Conservation (phyloP, 2,113 vertebrate species). For the Periophthalmus modestus region DNA sequence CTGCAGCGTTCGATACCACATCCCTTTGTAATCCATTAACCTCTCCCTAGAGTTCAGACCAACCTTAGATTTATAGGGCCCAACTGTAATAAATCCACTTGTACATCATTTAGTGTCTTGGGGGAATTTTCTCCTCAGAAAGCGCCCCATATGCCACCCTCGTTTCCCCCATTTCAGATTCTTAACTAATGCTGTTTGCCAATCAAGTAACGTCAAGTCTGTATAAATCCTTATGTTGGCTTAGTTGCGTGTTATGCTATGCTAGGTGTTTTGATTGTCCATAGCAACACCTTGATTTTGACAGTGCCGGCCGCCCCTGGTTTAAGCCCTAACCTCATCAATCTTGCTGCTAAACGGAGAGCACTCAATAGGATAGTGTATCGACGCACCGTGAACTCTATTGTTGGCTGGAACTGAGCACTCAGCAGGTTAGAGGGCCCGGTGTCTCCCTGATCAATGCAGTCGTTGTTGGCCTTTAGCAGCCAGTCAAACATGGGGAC, state of each 20-base stretch:
- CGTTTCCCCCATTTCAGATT: slow-evolving; percentile 53
- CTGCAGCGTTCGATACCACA: slow-evolving; percentile 79
- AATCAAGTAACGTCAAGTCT: slow-evolving; percentile 8
- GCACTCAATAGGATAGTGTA: slow-evolving; percentile 78
- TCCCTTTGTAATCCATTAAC: slow-evolving; percentile 87
- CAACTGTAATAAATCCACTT: slow-evolving; percentile 82
- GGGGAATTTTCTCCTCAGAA: slow-evolving; percentile 75
- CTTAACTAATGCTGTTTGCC: slow-evolving; percentile 25
- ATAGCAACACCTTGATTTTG: slow-evolving; percentile 69
- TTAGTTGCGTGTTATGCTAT: background rate
- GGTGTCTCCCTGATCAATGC: slow-evolving; percentile 81
- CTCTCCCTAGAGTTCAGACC: slow-evolving; percentile 83
- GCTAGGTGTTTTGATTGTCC: slow-evolving; percentile 36
- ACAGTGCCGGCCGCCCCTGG: slow-evolving; percentile 62
- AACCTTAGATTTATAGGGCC: slow-evolving; percentile 82
- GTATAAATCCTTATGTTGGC: slow-evolving; percentile 12
- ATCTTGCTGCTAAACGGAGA: slow-evolving; percentile 78
- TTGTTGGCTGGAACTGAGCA: slow-evolving; percentile 81
- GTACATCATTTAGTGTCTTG: slow-evolving; percentile 83
- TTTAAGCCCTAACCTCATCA: slow-evolving; percentile 79
- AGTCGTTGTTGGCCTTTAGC: slow-evolving; percentile 70
- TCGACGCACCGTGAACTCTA: slow-evolving; percentile 76
- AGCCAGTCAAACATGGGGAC: slow-evolving; percentile 50
- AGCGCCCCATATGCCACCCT: slow-evolving; percentile 57
- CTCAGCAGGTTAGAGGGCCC: slow-evolving; percentile 82